Conservation (phyloP, 2,888 invertebrate genomes). For the Phorcus lineatus region DNA sequence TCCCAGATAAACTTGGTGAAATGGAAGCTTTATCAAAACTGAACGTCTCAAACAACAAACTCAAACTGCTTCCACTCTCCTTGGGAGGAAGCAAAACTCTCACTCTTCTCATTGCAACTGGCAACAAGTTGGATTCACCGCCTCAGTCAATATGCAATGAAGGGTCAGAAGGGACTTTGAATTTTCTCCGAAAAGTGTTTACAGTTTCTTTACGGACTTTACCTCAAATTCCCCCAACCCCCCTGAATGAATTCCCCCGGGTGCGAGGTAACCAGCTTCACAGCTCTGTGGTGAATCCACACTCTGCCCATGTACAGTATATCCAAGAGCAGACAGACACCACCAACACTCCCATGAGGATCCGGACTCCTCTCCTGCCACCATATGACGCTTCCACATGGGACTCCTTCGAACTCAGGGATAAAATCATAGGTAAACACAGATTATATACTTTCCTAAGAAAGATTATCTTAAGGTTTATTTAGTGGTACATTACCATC, state of each 20-base stretch:
- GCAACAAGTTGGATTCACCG: conserved; percentile 69
- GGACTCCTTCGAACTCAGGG: conserved; percentile 68
- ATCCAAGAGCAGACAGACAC: conserved; percentile 74
- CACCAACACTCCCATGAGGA: conserved; percentile 71
- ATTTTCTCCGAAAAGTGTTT: conserved; percentile 60
- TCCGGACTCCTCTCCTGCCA: conserved; percentile 74
- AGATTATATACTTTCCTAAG: too few species aligned
- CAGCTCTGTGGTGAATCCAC: conserved; percentile 70
- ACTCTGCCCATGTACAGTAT: conserved; percentile 73
- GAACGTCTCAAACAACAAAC: conserved; percentile 71
- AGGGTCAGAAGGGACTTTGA: conserved; percentile 68
- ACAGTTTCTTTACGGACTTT: conserved; percentile 24
- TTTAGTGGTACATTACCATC: not conserved
- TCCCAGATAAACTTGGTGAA: conserved; percentile 69
- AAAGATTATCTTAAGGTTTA: too few species aligned
- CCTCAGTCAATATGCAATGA: conserved; percentile 70
- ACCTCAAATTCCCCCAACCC: conserved; percentile 37
- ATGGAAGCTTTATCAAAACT: conserved; percentile 70
- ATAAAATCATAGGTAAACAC: conserved; percentile 71
- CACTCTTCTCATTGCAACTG: conserved; percentile 63
- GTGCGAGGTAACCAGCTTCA: conserved; percentile 70
- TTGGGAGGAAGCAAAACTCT: conserved; percentile 64
- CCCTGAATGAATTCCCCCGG: conserved; percentile 70
- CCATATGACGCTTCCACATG: conserved; percentile 68
- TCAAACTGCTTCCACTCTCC: conserved; percentile 68